Base-by-base conservation (phyloP, 2,888 invertebrate species). In the Ochropacha duplaris region DNA sequence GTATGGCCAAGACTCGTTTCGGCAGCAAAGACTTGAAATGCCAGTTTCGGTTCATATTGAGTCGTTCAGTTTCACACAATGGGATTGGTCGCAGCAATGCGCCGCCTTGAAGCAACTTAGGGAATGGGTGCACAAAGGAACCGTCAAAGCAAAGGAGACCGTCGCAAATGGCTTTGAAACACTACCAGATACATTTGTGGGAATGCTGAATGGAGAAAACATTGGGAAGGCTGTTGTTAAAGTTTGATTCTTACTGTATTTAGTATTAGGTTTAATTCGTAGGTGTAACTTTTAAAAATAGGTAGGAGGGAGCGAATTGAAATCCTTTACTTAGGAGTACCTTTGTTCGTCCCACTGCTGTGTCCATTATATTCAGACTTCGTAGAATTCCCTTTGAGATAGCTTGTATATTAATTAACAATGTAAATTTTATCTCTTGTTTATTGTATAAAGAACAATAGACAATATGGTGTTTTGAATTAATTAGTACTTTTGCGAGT, bases 1-100 rank as follows among this genome's bases (percentile, higher is more conserved):
- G 0, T 95, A 95, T 72, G 77, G 77, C 0, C 34, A 61, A 4
- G 59, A 51, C 8, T 16, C 50, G 8, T 50, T 56, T 6, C 52
- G 56, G 1, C 62, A 28, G 14, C 60, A 64, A 55, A 66, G 58
- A 6, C 59, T 65, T 0, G 58, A 60, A 49, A 58, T 71, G 19
- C 66, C 61, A 3, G 57, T 59, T 39, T 63, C 68, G 0, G 65
- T 80, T n/a, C 61, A 58, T 54, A 68, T 78, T 3, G 66, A 73
- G 58, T 61, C 76, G 24, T 81, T 83, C 57, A 79, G 79, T 34
- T 81, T 82, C 60, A 76, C 80, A 58, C 79, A 84, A 64, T 82
- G 79, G 82, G 60, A 70, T 28, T 72, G 71, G 76, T 24, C 66
- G 51, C 55, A 62, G 39, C 79, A 78, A 63, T 52, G 50, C 16